phyloP scores from a whole-genome alignment of 1,140 invertebrate genomes.

The Trichonephila clavata region DNA sequence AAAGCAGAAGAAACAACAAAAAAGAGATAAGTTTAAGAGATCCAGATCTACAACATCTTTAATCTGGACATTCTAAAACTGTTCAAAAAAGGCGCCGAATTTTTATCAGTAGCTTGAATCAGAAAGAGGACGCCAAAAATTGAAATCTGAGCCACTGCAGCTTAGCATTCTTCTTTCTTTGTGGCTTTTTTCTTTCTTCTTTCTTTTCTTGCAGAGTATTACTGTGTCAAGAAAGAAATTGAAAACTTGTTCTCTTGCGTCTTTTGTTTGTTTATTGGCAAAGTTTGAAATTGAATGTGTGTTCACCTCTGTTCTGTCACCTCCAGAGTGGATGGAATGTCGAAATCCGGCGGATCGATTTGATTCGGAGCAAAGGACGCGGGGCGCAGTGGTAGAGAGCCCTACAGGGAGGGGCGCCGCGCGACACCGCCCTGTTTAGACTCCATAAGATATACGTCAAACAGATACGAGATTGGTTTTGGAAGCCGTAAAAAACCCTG shows the following conservation, averaged over 20 bases:
- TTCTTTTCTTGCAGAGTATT: not conserved
- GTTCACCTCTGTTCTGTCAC: slow-evolving; percentile 67
- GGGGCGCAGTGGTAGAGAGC: not conserved
- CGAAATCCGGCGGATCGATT: slow-evolving; percentile 25
- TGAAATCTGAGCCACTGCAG: slow-evolving; percentile 48
- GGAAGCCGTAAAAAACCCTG: not conserved
- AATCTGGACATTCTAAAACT: slow-evolving; percentile 45
- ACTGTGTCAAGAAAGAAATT: slow-evolving; percentile 55
- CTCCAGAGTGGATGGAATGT: slow-evolving; percentile 40
- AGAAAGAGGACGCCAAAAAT: slow-evolving; percentile 53
- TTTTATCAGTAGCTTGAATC: slow-evolving; percentile 50
- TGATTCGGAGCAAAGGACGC: slow-evolving; percentile 42
- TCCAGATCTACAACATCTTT: slow-evolving; percentile 56
- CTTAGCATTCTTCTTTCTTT: slow-evolving; percentile 49
- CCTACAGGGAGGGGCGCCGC: not conserved
- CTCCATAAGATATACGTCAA: not conserved
- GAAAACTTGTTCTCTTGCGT: slow-evolving; percentile 49
- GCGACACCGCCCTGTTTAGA: not conserved
- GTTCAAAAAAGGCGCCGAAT: slow-evolving; percentile 67
- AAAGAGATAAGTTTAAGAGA: not conserved
- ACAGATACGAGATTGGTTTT: not conserved
- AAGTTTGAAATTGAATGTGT: slow-evolving; percentile 50
- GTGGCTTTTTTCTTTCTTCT: not conserved
- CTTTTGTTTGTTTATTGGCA: slow-evolving; percentile 30
- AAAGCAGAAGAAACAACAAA: not conserved